Evolutionary conservation across 2,113 vertebrate species (phyloP), one percentile per base, ranked within the genome.

Genomic region (Talpa occidentalis): DNA sequence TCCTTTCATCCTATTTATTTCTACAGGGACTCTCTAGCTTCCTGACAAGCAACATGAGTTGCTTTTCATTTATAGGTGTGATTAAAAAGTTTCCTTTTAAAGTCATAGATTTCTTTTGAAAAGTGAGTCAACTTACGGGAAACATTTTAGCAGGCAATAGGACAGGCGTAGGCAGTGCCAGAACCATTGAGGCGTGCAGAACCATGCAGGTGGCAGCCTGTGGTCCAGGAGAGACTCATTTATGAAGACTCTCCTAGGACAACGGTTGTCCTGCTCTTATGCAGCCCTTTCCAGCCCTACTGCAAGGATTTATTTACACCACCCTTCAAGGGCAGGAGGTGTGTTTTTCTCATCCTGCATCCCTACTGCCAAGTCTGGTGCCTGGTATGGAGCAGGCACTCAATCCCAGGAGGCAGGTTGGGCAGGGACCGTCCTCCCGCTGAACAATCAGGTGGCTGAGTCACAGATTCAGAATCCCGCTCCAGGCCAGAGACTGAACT

Each of bases 351-450:
- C 9, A 30, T 40, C 17, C 9, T 17, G n/a, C 47, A 40, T 76
- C 60, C 64, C 26, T 56, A 44, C 15, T 1, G 32, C 60, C 42
- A 56, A 28, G 70, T 9, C 28, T 19, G 12, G 6, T 6, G 32
- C 2, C 40, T 32, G 30, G 47, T 59, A 21, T 7, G 4, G 26
- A 56, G 54, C 42, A 47, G 81, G 16, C 8, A 6, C 56, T 90
- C 17, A 1, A 15, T 16, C 12, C 15, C 0, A 1, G 0, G 16
- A 42, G 16, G 66, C 54, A 52, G 69, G 42, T 52, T 8, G 54
- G 67, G 32, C 32, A 40, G 64, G 17, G 17, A 32, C 26, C 21
- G 10, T 69, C 19, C 60, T 81, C 69, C 69, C 44, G 54, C 82
- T 80, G 19, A 64, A 49, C 21, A 37, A 74, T 40, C 24, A 52